Percentiles rank a stretch among this genome's conserved stretches.
These are phyloP conservation scores for Urocyon cinereoargenteus DNA, from an alignment of 2,797 vertebrate species.

Conservation along the genomic window DNA sequence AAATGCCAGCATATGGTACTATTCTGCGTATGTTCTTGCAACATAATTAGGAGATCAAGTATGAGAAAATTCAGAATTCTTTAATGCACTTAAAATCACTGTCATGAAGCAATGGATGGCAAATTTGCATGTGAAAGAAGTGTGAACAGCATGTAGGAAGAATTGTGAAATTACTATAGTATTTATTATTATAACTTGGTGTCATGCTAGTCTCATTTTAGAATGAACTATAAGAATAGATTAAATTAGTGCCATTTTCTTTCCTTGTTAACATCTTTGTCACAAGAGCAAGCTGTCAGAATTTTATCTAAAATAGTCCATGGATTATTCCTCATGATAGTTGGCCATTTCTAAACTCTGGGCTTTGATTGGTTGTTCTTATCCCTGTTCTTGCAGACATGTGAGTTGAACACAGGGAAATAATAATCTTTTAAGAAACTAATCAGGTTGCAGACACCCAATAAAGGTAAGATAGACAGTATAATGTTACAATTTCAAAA, in stretches of 20 bases:
- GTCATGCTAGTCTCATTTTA: slow-evolving; percentile 90
- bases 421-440: slow-evolving; percentile 76
- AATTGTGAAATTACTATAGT: slow-evolving; percentile 90
- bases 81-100: slow-evolving; percentile 88
- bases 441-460: slow-evolving; percentile 69
- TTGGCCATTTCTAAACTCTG: slow-evolving; percentile 82
- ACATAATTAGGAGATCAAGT: slow-evolving; percentile 87
- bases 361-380: slow-evolving; percentile 79
- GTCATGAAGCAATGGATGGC: slow-evolving; percentile 85
- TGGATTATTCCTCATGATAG: slow-evolving; percentile 84
- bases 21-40: slow-evolving; percentile 83
- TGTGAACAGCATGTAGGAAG: slow-evolving; percentile 87
- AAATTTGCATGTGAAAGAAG: slow-evolving; percentile 90
- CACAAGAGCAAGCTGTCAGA: slow-evolving; percentile 90
- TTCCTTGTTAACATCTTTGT: slow-evolving; percentile 92
- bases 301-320: slow-evolving; percentile 88
- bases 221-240: slow-evolving; percentile 91
- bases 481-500: slow-evolving; percentile 69
- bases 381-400: slow-evolving; percentile 79
- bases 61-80: slow-evolving; percentile 87
- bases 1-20: slow-evolving; percentile 68
- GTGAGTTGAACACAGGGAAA: slow-evolving; percentile 69
- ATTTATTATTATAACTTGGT: slow-evolving; percentile 92
- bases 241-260: slow-evolving; percentile 92
- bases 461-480: slow-evolving; percentile 62